Base-by-base conservation (phyloP, 2,113 vertebrate species). In the Loxodonta africana region DNA sequence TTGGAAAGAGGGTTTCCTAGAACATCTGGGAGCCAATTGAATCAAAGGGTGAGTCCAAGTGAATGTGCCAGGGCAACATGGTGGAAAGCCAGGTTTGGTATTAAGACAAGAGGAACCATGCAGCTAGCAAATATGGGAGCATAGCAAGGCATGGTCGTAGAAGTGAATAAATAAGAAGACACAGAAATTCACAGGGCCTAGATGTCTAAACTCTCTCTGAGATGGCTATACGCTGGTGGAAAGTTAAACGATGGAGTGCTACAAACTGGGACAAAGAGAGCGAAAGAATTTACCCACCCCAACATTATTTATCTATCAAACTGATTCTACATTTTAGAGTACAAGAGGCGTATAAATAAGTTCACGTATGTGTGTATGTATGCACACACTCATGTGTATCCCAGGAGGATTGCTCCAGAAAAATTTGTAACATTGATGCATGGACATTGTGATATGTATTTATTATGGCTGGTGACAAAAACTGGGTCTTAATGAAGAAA, bases 401-500 rank as follows among this genome's bases (percentile, higher is more conserved):
- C 69, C 80, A 71, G 63, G 80, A 57, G 71, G 53, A 77, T 1
- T 91, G 65, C 73, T 89, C 60, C 76, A 85, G 77, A 96, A 97
- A 88, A 94, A 95, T 74, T 11, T 93, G 53, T 48, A 96, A 94
- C 82, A 89, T 0, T 94, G 95, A 97, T 94, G 69, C 83, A 83
- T 87, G 51, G 41, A 91, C 85, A 96, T 92, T 67, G 88, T 94
- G 69, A 94, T 96, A 96, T 53, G 37, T 96, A 95, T 95, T 96
- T 97, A 94, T 97, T 94, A 93, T 51, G 85, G 33, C 82, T 60
- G 73, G 83, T 96, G 92, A 97, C 77, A 92, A 97, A 94, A 95
- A 96, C 62, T 96, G 88, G 83, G 17, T 74, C 94, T 97, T 96
- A 97, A 97, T 96, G 85, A 83, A 96, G 88, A 98, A 62, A 26